Base-by-base conservation (phyloP, 2,113 vertebrate genomes). In the Heterotilapia buettikoferi region DNA sequence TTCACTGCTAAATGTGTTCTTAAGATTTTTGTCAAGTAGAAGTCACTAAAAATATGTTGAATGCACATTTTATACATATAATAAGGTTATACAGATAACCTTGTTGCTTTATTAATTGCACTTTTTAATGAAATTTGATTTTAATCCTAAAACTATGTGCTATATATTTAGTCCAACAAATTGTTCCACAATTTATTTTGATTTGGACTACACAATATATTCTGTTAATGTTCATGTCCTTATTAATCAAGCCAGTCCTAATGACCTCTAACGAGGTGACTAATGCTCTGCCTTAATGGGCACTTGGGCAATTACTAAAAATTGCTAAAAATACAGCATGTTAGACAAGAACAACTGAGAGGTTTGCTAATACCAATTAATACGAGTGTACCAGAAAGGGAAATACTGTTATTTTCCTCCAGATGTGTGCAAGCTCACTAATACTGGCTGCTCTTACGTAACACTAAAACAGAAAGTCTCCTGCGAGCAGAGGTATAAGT, bases 401-500 rank as follows among this genome's bases (percentile, higher is more conserved):
- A 76, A 76, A 31, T 18, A 50, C 24, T 24, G n/a, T 50, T 12
- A 76, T 76, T 47, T 76, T 50, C 9, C 43, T 29, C 71, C 43
- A 47, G 43, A 76, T 76, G 71, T 76, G 14, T 76, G 3, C 1
- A 47, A 78, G 6, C 14, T 76, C 40, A 29, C 9, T 6, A 79
- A 52, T 79, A 79, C 47, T 14, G 1, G 29, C 18, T 53, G 33
- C 21, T 81, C 53, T 29, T 43, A 81, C 3, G 5, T 82, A 59
- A 31, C 21, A 24, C 18, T 43, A 24, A 56, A 85, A 43, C 38
- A 38, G 47, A 76, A 14, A 33, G 43, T 87, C 43, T 89, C 80
- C 82, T 10, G 1, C 52, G 40, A 76, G 82, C 36, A 66, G 88
- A 84, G 79, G 82, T 71, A 89, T 78, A 84, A 92, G 82, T 87